These are phyloP conservation scores for Octonoba sinensis DNA, from an alignment of 2,888 invertebrate genomes.

Conservation along the genomic window DNA sequence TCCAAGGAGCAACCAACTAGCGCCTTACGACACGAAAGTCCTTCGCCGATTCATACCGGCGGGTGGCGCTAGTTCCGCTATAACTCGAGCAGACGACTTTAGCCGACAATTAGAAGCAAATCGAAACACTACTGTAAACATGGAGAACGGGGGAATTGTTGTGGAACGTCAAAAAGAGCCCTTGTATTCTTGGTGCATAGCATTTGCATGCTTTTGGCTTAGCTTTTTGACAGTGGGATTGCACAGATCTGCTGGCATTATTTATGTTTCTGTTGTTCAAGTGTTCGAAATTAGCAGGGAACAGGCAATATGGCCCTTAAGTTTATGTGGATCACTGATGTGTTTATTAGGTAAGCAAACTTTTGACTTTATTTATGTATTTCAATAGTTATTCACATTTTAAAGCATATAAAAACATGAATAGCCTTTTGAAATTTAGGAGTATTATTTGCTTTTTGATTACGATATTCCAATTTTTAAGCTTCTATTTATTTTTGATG, in stretches of 20 bases:
- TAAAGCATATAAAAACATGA: no score
- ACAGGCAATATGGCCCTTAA: slow-evolving; percentile 63
- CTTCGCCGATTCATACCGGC: slow-evolving; percentile 27
- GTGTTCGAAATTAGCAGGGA: slow-evolving; percentile 52
- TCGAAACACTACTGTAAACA: slow-evolving; percentile 8
- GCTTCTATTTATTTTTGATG: no score
- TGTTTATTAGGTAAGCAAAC: slow-evolving; percentile 49
- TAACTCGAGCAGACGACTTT: slow-evolving; percentile 46
- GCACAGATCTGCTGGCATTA: slow-evolving; percentile 56
- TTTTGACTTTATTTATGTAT: neutral
- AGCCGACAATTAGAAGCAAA: slow-evolving; percentile 20
- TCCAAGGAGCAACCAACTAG: no score
- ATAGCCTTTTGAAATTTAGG: no score
- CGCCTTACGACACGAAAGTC: slow-evolving; percentile 37
- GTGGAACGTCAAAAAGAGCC: slow-evolving; percentile 42
- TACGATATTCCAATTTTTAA: no score
- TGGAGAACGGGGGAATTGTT: slow-evolving; percentile 34
- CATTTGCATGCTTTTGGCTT: slow-evolving; percentile 60
- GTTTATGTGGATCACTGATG: slow-evolving; percentile 56
- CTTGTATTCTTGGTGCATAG: slow-evolving; percentile 53
- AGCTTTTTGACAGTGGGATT: slow-evolving; percentile 58
- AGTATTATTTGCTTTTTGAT: no score
- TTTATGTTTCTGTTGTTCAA: slow-evolving; percentile 57
- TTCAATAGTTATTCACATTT: neutral
- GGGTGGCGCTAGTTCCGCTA: slow-evolving; percentile 52